phyloP scores from a whole-genome alignment of 2,113 vertebrate genomes.

The Protobothrops flavoviridis region DNA sequence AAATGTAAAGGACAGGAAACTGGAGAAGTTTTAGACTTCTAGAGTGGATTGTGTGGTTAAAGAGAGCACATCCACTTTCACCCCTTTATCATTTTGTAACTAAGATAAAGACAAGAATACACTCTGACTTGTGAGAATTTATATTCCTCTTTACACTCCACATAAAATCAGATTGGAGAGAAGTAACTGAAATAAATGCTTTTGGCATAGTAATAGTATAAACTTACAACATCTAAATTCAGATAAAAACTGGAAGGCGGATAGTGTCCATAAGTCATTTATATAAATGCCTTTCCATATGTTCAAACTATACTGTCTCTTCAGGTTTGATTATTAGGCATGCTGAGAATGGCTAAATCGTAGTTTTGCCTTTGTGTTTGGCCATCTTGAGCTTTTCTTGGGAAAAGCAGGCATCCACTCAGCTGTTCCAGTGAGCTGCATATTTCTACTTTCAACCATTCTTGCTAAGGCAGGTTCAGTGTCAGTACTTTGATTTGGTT shows the following conservation, averaged over 20 bases:
- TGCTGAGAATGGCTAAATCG: not conserved
- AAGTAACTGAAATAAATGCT: not conserved
- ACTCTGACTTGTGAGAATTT: not conserved
- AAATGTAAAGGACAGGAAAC: not conserved
- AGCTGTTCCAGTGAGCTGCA: not conserved
- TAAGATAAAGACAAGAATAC: not conserved
- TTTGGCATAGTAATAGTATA: not conserved
- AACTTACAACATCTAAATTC: constrained; percentile 40
- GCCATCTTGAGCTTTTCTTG: not conserved
- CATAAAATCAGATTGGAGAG: not conserved
- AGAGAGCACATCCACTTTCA: not conserved
- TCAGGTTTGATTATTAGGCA: not conserved
- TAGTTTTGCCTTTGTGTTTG: not conserved
- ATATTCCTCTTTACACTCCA: not conserved
- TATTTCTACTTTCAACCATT: not conserved
- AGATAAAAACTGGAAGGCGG: not conserved
- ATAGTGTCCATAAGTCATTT: not conserved
- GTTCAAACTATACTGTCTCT: not conserved
- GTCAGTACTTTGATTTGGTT: not conserved
- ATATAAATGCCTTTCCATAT: not conserved
- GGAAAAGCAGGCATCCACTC: not conserved
- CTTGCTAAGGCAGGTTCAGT: not conserved
- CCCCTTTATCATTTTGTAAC: not conserved
- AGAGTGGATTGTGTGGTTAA: not conserved
- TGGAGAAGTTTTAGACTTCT: not conserved